A percentile compares a stretch with the other conserved stretches of the same genome.
These are phyloP conservation scores for Hippocampus mohnikei DNA, from an alignment of 2,113 vertebrate species.

Conservation along the genomic window DNA sequence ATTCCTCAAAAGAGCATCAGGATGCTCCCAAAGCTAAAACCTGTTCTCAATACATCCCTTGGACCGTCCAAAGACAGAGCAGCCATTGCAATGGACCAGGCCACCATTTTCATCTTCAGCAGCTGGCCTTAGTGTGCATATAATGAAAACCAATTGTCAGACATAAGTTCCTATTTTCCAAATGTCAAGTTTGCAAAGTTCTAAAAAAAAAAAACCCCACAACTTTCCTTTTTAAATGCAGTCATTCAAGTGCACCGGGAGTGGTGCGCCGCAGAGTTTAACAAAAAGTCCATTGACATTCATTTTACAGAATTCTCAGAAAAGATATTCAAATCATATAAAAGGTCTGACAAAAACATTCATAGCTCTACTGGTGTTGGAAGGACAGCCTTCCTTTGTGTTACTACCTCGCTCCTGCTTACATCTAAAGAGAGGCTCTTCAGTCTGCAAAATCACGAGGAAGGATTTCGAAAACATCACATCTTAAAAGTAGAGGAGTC, in stretches of 20 bases:
- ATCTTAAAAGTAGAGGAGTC: constrained; percentile 12
- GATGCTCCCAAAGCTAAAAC: constrained; percentile 42
- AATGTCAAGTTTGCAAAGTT: constrained; percentile 15
- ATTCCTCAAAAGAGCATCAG: constrained; percentile 34
- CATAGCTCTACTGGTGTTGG: constrained; percentile 14
- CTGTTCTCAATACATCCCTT: constrained; percentile 51
- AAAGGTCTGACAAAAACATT: constrained; percentile 23
- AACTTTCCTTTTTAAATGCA: constrained; percentile 7
- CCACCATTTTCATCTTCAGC: constrained; percentile 40
- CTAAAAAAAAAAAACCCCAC: background rate
- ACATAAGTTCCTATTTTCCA: constrained; percentile 8
- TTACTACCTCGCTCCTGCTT: constrained; percentile 18
- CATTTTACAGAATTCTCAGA: constrained; percentile 14
- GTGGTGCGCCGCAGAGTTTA: background rate
- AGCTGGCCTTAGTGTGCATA: background rate
- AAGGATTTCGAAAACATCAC: constrained; percentile 23
- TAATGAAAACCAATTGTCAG: background rate
- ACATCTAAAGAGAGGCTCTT: constrained; percentile 18
- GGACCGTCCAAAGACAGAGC: constrained; percentile 49
- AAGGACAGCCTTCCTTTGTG: constrained; percentile 23
- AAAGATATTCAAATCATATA: constrained; percentile 10
- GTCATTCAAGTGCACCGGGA: constrained; percentile 9
- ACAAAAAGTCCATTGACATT: constrained; percentile 18
- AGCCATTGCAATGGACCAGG: constrained; percentile 26
- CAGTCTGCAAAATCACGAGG: constrained; percentile 22